Evolutionary conservation across 2,113 vertebrate genomes (phyloP).

Genomic region (Vimba vimba): DNA sequence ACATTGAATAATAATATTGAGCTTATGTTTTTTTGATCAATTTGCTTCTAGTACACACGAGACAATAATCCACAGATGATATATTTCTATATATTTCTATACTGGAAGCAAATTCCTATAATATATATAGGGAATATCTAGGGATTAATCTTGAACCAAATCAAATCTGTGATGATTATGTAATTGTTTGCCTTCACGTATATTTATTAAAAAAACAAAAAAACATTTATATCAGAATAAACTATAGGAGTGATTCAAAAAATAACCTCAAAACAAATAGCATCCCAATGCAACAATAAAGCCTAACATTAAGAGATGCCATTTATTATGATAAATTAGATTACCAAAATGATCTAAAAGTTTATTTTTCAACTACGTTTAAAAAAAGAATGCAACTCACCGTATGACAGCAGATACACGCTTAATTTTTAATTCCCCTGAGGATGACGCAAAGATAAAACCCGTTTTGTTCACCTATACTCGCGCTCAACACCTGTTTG

Average conservation of each 20-base stretch:
- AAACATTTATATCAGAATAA: background rate
- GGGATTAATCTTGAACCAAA: no score
- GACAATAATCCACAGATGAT: no score
- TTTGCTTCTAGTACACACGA: no score
- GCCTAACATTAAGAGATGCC: no score
- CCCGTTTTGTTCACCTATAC: background rate
- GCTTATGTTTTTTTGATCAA: no score
- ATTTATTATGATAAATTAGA: background rate
- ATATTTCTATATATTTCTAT: no score
- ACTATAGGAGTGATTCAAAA: background rate
- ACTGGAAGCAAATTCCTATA: no score
- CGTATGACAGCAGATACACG: background rate
- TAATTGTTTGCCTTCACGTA: background rate
- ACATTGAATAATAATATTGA: background rate
- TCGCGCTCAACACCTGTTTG: slow-evolving; percentile 49
- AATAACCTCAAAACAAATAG: background rate
- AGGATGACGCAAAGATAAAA: slow-evolving; percentile 1
- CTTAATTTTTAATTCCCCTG: background rate
- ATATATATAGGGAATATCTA: no score
- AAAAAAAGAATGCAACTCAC: background rate
- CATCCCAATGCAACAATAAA: background rate
- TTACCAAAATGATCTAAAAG: background rate
- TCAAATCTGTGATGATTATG: background rate
- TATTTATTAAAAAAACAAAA: no score
- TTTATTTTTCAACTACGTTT: background rate